These are phyloP conservation scores for Empis stercorea DNA, from an alignment of 2,888 invertebrate species.

Conservation along the genomic window DNA sequence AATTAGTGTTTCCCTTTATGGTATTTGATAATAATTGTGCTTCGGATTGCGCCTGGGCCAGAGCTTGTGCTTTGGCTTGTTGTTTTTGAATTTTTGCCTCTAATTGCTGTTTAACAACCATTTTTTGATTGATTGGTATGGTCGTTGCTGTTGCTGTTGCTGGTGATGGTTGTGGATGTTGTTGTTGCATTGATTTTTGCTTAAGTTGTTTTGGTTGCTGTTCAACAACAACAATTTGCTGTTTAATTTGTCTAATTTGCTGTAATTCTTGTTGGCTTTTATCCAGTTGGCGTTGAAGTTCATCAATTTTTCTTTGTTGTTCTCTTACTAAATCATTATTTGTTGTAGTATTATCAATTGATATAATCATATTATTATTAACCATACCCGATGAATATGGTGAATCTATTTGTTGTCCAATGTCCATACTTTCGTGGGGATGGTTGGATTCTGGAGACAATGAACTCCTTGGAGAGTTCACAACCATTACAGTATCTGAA, in stretches of 20 bases:
- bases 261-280: slow-evolving; percentile 66
- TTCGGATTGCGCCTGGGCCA: slow-evolving; percentile 37
- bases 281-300: slow-evolving; percentile 68
- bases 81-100: slow-evolving; percentile 55
- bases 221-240: slow-evolving; percentile 27
- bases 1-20: slow-evolving; percentile 19
- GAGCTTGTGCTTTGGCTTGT: slow-evolving; percentile 23
- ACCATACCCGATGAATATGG: slow-evolving; percentile 13
- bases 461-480: slow-evolving; percentile 23
- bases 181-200: slow-evolving; percentile 22
- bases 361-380: too few relatives aligned
- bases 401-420: slow-evolving; percentile 31
- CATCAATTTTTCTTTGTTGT: slow-evolving; percentile 77
- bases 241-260: slow-evolving; percentile 49
- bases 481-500: slow-evolving; percentile 20
- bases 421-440: slow-evolving; percentile 33
- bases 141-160: slow-evolving; percentile 10
- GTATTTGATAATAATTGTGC: not conserved
- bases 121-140: slow-evolving; percentile 35
- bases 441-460: slow-evolving; percentile 18
- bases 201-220: slow-evolving; percentile 7
- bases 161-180: slow-evolving; percentile 22
- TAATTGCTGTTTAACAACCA: slow-evolving; percentile 49
- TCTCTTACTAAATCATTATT: slow-evolving; percentile 68
- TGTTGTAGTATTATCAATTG: slow-evolving; percentile 13